Evolutionary conservation across 2,113 vertebrate species (phyloP).

Genomic region (Arvicanthis niloticus): DNA sequence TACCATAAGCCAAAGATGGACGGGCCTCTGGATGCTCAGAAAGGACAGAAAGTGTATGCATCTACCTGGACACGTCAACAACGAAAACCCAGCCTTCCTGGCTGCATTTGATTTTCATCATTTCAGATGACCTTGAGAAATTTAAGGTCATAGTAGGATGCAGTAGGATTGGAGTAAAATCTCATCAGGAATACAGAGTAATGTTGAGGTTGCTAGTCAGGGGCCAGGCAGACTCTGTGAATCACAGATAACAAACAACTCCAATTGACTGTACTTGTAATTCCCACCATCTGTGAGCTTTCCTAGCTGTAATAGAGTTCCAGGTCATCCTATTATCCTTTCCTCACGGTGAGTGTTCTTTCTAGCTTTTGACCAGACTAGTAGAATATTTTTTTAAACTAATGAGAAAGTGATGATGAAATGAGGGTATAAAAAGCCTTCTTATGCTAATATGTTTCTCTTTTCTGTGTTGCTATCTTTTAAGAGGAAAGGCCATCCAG

Average conservation of each 20-base stretch:
- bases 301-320: neutral
- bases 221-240: neutral
- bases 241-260: neutral
- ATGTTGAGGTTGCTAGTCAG: neutral
- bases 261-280: neutral
- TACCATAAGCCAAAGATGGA: neutral
- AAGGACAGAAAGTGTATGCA: neutral
- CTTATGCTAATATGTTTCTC: neutral
- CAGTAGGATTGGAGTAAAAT: too few relatives aligned
- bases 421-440: neutral
- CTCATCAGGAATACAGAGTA: neutral
- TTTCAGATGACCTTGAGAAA: neutral
- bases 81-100: neutral
- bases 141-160: neutral
- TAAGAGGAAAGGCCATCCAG: neutral
- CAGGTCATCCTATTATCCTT: fast-evolving
- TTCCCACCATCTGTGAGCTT: neutral
- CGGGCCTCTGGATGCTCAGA: neutral
- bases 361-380: neutral
- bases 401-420: neutral
- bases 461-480: neutral
- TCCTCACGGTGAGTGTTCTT: neutral
- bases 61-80: neutral
- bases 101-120: neutral
- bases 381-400: neutral